phyloP scores from a whole-genome alignment of 2,888 invertebrate species.

The Acrocera orbiculus region DNA sequence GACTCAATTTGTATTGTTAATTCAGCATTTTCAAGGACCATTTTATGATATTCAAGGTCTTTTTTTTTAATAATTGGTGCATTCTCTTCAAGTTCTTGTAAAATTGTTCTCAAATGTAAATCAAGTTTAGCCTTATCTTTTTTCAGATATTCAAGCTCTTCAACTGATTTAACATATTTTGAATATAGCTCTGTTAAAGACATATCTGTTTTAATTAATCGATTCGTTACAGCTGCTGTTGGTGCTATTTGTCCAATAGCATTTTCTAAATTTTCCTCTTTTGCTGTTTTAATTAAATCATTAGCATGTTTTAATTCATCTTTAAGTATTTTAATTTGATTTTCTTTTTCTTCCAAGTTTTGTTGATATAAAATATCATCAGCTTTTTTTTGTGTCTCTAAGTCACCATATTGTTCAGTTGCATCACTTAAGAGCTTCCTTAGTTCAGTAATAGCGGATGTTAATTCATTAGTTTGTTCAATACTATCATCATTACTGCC shows the following conservation, averaged over 20 bases:
- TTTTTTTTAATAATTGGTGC: constrained; percentile 72
- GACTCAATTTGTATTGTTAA: constrained; percentile 54
- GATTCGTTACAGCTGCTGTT: constrained; percentile 74
- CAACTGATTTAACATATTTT: constrained; percentile 59
- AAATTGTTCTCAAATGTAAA: constrained; percentile 62
- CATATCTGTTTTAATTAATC: constrained; percentile 71
- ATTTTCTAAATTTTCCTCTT: constrained; percentile 52
- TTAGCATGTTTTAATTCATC: constrained; percentile 71
- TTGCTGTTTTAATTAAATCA: constrained; percentile 54
- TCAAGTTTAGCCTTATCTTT: constrained; percentile 67
- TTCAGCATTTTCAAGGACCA: constrained; percentile 52
- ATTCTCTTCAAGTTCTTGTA: constrained; percentile 74
- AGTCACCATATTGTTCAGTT: constrained; percentile 59
- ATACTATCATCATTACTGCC: constrained; percentile 61
- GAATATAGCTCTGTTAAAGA: constrained; percentile 84
- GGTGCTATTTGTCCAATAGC: constrained; percentile 67
- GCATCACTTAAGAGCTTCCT: constrained; percentile 58
- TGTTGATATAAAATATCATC: constrained; percentile 45
- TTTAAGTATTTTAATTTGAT: constrained; percentile 49
- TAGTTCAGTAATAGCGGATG: constrained; percentile 57
- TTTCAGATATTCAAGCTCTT: constrained; percentile 56
- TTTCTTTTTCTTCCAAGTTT: constrained; percentile 48
- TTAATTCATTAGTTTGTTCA: constrained; percentile 57
- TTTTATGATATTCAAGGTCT: constrained; percentile 60
- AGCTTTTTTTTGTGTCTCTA: constrained; percentile 56